Base-by-base conservation (phyloP, 2,888 invertebrate genomes). In the Zaprionus bogoriensis region DNA sequence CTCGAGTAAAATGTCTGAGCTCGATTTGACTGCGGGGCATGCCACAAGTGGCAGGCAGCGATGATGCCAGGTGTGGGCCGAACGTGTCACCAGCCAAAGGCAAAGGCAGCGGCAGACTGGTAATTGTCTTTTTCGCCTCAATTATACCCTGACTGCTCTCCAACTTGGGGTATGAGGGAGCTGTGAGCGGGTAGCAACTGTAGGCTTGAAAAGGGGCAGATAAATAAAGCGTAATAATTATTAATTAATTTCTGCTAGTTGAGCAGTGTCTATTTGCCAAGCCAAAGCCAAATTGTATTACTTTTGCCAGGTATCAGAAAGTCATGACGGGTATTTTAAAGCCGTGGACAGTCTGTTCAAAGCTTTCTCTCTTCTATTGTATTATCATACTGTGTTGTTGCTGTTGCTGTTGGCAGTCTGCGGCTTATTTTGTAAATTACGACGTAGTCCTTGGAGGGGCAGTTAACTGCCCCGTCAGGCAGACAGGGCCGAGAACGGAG, bases 371-470 rank as follows among this genome's bases (percentile, higher is more conserved):
- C 50, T 20, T 28, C 39, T 38, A 50, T 38, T 41, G 38, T 53
- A 36, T 38, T 41, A 23, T 41, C 27, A 20, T 32, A 6, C 14
- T 14, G 7, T 46, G 14, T 22, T 46, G 19, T 47, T 58, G 39
- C 55, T 48, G 27, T 45, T 67, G 51, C 64, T 63, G 69, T 45
- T 64, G 64, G 25, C 69, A 71, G 81, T 77, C 74, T 84, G 66
- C 81, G 67, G 81, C 68, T 83, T 86, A 71, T 83, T 77, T 83
- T 70, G 76, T 69, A 83, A 80, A 85, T 80, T 75, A 78, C 76
- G 67, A 53, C 62, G 46, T 55, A 41, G 50, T 45, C 62, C 51
- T 52, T 23, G 22, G 38, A 22, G 22, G n/a, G 28, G 17, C 36
- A 32, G 19, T 17, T 32, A 47, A 45, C 41, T 41, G 12, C 20